Evolutionary conservation across 2,888 invertebrate species (phyloP).

Genomic region (Halocaridina rubra): DNA sequence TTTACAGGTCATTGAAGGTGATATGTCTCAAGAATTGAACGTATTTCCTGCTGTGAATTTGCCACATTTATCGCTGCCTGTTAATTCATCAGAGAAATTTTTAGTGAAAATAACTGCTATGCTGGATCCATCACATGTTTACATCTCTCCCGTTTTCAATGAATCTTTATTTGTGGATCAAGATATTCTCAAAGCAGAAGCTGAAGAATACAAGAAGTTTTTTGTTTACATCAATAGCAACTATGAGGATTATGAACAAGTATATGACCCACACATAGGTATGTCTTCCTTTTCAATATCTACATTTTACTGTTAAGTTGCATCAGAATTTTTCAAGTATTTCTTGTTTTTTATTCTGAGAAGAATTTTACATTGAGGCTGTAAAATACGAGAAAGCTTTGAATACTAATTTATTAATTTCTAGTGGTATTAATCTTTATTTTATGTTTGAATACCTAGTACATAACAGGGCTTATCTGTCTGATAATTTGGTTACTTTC

Average conservation of each 20-base stretch:
- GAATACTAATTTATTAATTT: too few species aligned
- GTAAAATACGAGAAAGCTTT: too few species aligned
- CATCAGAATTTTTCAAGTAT: neutral
- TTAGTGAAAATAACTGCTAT: slow-evolving; percentile 16
- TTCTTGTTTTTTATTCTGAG: neutral
- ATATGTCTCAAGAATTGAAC: neutral
- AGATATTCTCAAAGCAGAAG: neutral
- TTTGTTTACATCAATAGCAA: neutral
- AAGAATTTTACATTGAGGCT: too few species aligned
- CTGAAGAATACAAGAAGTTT: neutral
- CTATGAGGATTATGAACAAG: neutral
- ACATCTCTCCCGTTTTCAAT: slow-evolving; percentile 2
- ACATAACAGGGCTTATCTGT: too few species aligned
- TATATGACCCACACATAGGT: neutral
- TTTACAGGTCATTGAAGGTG: slow-evolving; percentile 3
- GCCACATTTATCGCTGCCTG: slow-evolving; percentile 2
- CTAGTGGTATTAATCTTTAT: too few species aligned
- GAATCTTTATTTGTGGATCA: neutral
- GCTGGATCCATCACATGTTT: slow-evolving; percentile 17
- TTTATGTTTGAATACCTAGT: too few species aligned
- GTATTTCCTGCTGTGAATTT: neutral
- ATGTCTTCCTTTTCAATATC: neutral
- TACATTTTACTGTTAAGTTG: neutral
- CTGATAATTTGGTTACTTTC: too few species aligned
- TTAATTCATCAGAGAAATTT: neutral